A percentile compares a stretch with the other conserved stretches of the same genome.
These are phyloP conservation scores for Vulpes vulpes DNA, from an alignment of 2,113 vertebrate genomes.

Conservation along the genomic window DNA sequence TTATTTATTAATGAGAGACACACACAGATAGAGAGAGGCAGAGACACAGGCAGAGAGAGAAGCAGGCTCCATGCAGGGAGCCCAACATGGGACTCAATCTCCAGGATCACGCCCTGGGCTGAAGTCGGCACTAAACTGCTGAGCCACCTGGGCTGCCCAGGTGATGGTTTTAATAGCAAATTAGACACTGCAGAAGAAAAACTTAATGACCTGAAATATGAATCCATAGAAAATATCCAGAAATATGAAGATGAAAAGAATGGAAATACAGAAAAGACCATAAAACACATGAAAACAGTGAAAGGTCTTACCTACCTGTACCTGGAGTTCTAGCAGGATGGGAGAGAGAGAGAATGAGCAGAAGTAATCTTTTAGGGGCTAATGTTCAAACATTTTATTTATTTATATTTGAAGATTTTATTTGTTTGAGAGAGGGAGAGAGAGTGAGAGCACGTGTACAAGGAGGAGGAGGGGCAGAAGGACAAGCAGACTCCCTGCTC, in stretches of 20 bases:
- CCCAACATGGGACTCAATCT: no score
- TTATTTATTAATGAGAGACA: no score
- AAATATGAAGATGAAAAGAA: background rate
- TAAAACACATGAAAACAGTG: background rate
- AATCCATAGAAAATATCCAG: background rate
- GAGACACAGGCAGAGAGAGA: no score
- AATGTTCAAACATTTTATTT: background rate
- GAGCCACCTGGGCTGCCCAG: no score
- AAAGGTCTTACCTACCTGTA: background rate
- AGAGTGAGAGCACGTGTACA: background rate
- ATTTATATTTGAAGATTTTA: background rate
- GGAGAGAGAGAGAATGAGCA: background rate
- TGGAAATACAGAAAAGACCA: background rate
- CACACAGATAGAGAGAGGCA: no score
- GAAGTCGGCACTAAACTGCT: no score
- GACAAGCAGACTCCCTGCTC: background rate
- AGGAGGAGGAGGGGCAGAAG: background rate
- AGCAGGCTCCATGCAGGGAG: no score
- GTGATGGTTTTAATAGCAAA: background rate
- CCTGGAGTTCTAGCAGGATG: background rate
- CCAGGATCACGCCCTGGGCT: no score
- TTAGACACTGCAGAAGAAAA: background rate
- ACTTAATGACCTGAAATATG: background rate
- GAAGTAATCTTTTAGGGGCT: background rate
- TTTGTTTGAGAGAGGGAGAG: background rate